Base-by-base conservation (phyloP, 1,140 invertebrate genomes). In the Cotesia typhae region DNA sequence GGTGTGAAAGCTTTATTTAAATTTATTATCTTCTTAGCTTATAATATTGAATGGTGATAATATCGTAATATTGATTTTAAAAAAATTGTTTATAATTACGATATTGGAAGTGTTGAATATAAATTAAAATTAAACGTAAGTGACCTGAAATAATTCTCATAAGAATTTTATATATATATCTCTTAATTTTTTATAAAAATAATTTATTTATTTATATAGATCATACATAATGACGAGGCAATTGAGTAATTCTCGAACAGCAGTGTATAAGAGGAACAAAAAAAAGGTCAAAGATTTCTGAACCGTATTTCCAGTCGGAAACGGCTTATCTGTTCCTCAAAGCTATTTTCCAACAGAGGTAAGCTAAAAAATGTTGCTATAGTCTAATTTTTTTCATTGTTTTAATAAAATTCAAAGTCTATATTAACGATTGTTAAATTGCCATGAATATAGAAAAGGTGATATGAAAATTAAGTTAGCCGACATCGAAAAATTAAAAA, bases 241-340 rank as follows among this genome's bases (percentile, higher is more conserved):
- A 57, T 57, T 57, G 5, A 57, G 55, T 17, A 57, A 57, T 17
- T 57, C 9, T 57, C 55, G 55, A 14, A 17, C 17, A 57, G 55
- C 55, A 57, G 55, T 17, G 17, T 57, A 57, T 17, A 57, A 17
- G 55, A 57, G 55, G 3, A 0, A 57, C 1, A 57, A 17, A 57
- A 57, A 14, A 57, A 1, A 57, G 4, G 10, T 57, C 6, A 17
- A 0, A 57, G 17, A 17, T 57, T 57, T 2, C 4, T 57, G 2
- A 17, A 57, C 14, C 10, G 55, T 4, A 17, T 57, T 57, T 57
- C 17, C 55, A 57, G 5, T 5, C 17, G 17, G 17, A 57, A 12
- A 57, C 5, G 55, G 55, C 17, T 5, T 17, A 57, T 3, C 9
- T 57, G 17, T 57, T 57, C 55, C 55, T 12, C 55, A 4, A 57